phyloP scores from a whole-genome alignment of 1,140 invertebrate genomes.

The Palaemon carinicauda region DNA sequence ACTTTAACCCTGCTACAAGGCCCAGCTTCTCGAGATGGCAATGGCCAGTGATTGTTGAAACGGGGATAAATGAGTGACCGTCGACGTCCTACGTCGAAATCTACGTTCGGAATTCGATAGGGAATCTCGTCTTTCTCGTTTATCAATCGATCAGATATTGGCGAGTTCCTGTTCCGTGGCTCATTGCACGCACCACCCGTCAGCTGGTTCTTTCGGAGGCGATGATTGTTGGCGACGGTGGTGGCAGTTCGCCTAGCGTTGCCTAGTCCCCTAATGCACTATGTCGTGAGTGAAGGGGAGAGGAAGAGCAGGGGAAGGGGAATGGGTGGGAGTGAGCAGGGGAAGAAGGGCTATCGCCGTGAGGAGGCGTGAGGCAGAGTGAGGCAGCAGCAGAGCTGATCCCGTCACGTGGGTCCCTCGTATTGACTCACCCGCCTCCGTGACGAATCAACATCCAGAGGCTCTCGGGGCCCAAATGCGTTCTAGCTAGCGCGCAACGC shows the following conservation, averaged over 20 bases:
- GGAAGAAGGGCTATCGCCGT: not conserved
- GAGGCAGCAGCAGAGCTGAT: conserved; percentile 48
- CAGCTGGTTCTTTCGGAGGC: conserved; percentile 41
- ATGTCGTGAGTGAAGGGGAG: conserved; percentile 44
- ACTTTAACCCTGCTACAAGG: conserved; percentile 28
- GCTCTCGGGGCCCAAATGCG: conserved; percentile 52
- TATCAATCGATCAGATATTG: conserved; percentile 47
- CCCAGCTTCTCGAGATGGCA: not conserved
- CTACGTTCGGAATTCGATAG: not conserved
- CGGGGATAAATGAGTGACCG: not conserved
- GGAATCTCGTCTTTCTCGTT: not conserved
- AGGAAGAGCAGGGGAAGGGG: conserved; percentile 30
- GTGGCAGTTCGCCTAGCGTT: conserved; percentile 40
- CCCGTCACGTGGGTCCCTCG: conserved; percentile 54
- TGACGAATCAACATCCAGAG: conserved; percentile 60
- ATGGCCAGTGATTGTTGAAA: conserved; percentile 1
- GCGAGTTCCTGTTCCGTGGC: conserved; percentile 31
- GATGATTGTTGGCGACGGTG: conserved; percentile 43
- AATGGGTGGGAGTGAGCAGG: conserved; percentile 39
- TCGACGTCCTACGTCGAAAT: not conserved
- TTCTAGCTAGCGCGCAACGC: conserved; percentile 45
- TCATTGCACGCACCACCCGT: conserved; percentile 33
- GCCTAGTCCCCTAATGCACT: conserved; percentile 40
- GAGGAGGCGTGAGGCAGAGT: conserved; percentile 43
- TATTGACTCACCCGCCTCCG: conserved; percentile 60